phyloP scores from a whole-genome alignment of 2,888 invertebrate genomes.

The Halictus quadricinctus region DNA sequence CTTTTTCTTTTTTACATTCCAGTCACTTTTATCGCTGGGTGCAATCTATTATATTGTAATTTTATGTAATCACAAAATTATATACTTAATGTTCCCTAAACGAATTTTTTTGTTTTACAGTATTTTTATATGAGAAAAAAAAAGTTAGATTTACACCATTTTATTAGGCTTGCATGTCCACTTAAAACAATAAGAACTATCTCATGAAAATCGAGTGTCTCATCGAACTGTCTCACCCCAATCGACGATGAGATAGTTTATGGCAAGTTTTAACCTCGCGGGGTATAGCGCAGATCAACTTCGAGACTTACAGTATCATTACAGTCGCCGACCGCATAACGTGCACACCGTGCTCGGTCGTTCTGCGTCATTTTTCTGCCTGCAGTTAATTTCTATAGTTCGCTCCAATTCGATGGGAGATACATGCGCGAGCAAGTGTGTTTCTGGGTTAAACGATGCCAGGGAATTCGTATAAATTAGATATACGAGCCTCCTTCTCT shows the following conservation, averaged over 20 bases:
- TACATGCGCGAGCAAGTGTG: slow-evolving; percentile 26
- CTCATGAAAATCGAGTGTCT: neutral
- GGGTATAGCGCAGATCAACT: slow-evolving; percentile 34
- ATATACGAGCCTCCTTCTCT: neutral
- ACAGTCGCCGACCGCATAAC: slow-evolving; percentile 32
- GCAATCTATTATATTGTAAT: no score
- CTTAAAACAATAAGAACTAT: neutral
- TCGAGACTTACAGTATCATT: slow-evolving; percentile 39
- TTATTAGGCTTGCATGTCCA: no score
- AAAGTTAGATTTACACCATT: no score
- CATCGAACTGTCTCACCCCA: neutral
- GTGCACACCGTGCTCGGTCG: slow-evolving; percentile 38
- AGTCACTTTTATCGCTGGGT: no score
- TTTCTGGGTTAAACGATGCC: slow-evolving; percentile 34
- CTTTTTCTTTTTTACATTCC: no score
- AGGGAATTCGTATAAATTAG: slow-evolving; percentile 39
- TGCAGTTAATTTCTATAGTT: slow-evolving; percentile 58
- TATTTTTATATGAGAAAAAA: no score
- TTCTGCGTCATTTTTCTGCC: slow-evolving; percentile 50
- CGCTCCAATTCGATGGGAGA: slow-evolving; percentile 48
- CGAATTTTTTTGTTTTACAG: no score
- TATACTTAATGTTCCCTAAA: no score
- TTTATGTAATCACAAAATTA: no score
- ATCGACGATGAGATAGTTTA: neutral
- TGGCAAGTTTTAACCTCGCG: slow-evolving; percentile 21